These are phyloP conservation scores for Diabrotica virgifera DNA, from an alignment of 1,140 invertebrate species.

Conservation along the genomic window DNA sequence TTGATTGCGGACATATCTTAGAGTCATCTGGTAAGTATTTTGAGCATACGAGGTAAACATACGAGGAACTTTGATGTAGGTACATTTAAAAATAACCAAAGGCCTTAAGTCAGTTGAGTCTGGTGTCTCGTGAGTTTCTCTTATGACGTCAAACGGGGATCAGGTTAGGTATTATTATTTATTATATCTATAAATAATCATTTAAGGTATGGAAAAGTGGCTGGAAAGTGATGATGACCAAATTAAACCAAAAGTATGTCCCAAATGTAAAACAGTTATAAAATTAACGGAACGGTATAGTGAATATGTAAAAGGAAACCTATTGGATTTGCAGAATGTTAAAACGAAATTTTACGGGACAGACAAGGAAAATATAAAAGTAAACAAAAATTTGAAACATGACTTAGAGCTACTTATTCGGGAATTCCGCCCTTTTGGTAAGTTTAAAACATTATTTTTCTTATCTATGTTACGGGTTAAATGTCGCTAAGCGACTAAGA, in stretches of 20 bases:
- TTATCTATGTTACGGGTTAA: too few species aligned
- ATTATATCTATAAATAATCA: too few species aligned
- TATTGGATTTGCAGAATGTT: constrained; percentile 56
- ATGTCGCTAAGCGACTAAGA: too few species aligned
- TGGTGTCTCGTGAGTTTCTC: too few species aligned
- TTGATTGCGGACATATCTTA: constrained; percentile 64
- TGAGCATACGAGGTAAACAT: too few species aligned
- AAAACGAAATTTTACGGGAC: constrained; percentile 53
- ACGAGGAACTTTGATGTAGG: too few species aligned
- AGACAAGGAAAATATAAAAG: constrained; percentile 15
- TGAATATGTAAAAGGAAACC: constrained; percentile 54
- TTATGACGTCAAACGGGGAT: too few species aligned
- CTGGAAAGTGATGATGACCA: constrained; percentile 47
- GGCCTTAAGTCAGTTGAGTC: too few species aligned
- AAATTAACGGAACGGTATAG: constrained; percentile 59
- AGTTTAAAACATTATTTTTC: neutral
- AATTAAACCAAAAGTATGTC: constrained; percentile 52
- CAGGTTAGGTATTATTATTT: too few species aligned
- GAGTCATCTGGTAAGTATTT: constrained; percentile 45
- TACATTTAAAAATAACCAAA: too few species aligned
- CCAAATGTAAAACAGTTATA: constrained; percentile 59
- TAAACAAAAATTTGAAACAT: neutral
- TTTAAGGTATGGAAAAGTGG: constrained; percentile 54
- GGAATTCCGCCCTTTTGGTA: neutral
- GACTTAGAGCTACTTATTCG: neutral